Conservation (phyloP, 2,113 vertebrate species). For the Onychostruthus taczanowskii region DNA sequence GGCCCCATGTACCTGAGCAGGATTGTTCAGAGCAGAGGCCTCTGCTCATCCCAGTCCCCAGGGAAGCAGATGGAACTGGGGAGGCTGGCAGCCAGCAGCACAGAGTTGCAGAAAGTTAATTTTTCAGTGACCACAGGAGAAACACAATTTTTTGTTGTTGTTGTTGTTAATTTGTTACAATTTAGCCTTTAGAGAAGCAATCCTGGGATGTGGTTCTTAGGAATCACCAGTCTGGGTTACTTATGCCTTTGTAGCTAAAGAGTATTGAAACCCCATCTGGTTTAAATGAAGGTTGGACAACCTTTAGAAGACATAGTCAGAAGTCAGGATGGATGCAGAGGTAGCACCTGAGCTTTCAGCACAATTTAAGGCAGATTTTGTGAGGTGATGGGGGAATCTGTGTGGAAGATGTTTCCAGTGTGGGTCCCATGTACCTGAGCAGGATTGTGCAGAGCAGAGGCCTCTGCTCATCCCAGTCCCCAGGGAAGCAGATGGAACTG, state of each 20-base stretch:
- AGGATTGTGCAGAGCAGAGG: too few species aligned
- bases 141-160: not conserved
- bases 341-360: not conserved
- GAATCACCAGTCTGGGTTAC: not conserved
- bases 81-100: not conserved
- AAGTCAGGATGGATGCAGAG: not conserved
- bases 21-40: rapidly evolving
- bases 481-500: not conserved
- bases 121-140: not conserved
- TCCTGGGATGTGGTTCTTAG: not conserved
- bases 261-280: not conserved
- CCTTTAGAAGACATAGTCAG: rapidly evolving
- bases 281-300: not conserved
- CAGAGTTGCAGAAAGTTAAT: not conserved
- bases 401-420: too few species aligned
- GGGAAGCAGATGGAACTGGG: not conserved
- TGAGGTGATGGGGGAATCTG: not conserved
- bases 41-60: not conserved
- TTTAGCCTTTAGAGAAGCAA: not conserved
- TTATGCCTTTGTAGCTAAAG: not conserved
- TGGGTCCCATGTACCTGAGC: too few species aligned
- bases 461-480: too few species aligned
- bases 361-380: not conserved
- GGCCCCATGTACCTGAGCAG: rapidly evolving
- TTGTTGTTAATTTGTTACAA: not conserved